Conservation (phyloP, 2,113 vertebrate genomes). For the Vicugna pacos region DNA sequence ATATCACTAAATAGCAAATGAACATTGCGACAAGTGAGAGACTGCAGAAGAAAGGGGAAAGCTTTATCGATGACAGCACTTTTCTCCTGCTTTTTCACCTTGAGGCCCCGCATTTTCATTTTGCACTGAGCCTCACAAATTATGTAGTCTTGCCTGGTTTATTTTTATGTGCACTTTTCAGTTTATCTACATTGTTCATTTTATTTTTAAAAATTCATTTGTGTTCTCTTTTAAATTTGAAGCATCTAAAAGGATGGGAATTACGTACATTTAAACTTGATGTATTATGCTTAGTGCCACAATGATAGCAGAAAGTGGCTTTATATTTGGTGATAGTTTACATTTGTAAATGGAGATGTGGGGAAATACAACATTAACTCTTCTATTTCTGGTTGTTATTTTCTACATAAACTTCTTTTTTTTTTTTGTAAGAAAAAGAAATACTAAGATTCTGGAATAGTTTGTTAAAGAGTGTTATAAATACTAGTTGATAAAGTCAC, state of each 20-base stretch:
- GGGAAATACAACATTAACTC: neutral
- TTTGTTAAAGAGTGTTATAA: neutral
- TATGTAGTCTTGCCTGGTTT: neutral
- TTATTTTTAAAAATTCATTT: neutral
- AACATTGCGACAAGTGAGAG: too few relatives aligned
- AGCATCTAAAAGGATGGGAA: neutral
- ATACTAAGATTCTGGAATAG: neutral
- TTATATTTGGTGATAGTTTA: neutral
- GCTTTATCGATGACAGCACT: too few relatives aligned
- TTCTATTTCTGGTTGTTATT: slow-evolving; percentile 47
- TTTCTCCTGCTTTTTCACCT: too few relatives aligned
- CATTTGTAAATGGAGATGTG: slow-evolving; percentile 16
- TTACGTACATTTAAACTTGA: slow-evolving; percentile 27
- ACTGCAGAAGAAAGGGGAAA: too few relatives aligned
- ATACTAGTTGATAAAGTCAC: neutral
- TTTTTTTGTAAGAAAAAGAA: slow-evolving; percentile 30
- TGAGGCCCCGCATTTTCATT: too few relatives aligned
- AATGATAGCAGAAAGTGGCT: neutral
- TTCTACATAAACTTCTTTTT: neutral
- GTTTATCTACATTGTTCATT: neutral
- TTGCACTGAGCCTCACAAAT: too few relatives aligned
- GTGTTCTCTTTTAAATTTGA: neutral
- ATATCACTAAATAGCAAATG: too few relatives aligned
- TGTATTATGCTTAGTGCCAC: neutral
- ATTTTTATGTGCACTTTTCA: slow-evolving; percentile 15